Evolutionary conservation across 2,797 vertebrate species (phyloP), one percentile per base, ranked within the genome.

Genomic region (Loriculus beryllinus): DNA sequence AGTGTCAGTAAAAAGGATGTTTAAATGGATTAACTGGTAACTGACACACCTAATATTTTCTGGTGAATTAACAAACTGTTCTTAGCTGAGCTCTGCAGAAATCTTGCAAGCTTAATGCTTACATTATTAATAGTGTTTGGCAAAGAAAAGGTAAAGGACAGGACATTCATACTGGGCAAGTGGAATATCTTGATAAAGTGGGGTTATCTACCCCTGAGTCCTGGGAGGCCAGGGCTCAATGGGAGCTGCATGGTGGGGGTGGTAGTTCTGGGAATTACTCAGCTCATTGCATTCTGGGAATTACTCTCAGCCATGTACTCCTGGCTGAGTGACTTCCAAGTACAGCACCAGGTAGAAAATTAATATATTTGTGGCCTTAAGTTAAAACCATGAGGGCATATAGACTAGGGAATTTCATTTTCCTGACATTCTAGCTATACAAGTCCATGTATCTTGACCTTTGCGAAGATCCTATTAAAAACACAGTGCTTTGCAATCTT

Each of bases 1-100:
- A 82, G n/a, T 75, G 86, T 71, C 74, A 86, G 83, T 92, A 56
- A 84, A 95, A 95, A 65, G 33, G n/a, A 8, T 88, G 33, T 89
- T 96, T 91, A 92, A 96, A 63, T 15, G 84, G 76, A 93, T 95
- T 89, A 94, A n/a, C 76, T 80, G 62, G 45, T 91, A 93, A 82
- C 79, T 95, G 82, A 89, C n/a, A 45, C 37, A 69, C 59, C 88
- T 95, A 71, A 89, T 95, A 85, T 74, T 93, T 95, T 84, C 67
- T 45, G 68, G 92, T 94, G 86, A 92, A 84, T 95, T 90, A 93
- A 60, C 89, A 56, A 74, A 16, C 79, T 85, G 40, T 56, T 90
- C 76, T 78, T 82, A 79, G 81, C 47, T 67, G 88, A 94, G 48
- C 75, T 92, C 51, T 85, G 70, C 75, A 89, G 64, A 82, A 80